A percentile compares a stretch with the other conserved stretches of the same genome.
Evolutionary conservation across 2,113 vertebrate genomes (phyloP).

Genomic region (Ciconia boyciana): DNA sequence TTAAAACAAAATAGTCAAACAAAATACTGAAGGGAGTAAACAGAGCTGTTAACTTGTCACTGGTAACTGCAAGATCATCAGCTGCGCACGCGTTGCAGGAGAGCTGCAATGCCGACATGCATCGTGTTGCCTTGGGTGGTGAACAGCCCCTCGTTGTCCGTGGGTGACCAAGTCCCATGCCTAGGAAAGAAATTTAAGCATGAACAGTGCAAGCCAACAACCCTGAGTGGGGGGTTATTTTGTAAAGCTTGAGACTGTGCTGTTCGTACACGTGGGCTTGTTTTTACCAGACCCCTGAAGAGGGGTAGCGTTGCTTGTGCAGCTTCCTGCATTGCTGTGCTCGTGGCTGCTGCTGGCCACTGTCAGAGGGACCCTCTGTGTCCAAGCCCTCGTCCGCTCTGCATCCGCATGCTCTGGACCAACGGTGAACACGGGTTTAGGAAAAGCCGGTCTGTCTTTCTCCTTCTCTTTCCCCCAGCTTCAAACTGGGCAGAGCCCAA

Average conservation of each 20-base stretch:
- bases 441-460: neutral
- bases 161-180: accelerated
- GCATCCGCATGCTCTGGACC: accelerated
- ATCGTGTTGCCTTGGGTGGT: accelerated
- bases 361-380: accelerated
- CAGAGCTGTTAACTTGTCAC: neutral
- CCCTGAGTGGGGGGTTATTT: accelerated
- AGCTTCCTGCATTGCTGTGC: accelerated
- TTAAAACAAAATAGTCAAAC: neutral
- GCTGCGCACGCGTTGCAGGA: accelerated
- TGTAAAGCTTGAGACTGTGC: accelerated
- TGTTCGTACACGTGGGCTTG: accelerated
- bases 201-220: neutral
- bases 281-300: neutral
- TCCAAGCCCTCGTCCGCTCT: accelerated
- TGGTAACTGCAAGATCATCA: accelerated
- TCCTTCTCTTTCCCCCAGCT: neutral
- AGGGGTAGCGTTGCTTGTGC: neutral
- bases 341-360: neutral
- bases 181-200: neutral
- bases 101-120: accelerated
- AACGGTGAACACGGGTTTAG: accelerated
- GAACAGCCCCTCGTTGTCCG: too few species aligned
- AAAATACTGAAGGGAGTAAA: neutral
- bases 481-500: neutral